Evolutionary conservation across 1,140 invertebrate species (phyloP).

Genomic region (Lepidotrigona ventralis): DNA sequence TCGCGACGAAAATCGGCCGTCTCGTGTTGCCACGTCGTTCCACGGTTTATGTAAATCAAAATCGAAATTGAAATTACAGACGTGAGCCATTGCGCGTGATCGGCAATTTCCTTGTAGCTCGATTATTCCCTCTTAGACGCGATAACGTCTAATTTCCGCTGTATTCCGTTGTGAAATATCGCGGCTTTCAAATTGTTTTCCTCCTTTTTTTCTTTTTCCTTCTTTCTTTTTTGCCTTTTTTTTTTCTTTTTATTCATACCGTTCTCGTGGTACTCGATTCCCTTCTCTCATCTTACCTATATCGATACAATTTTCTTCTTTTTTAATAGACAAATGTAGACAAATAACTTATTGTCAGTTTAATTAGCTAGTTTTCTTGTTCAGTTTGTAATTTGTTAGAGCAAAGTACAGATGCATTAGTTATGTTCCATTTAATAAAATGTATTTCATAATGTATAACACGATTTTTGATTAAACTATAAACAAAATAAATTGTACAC

Average conservation of each 20-base stretch:
- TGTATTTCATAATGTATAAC: not conserved
- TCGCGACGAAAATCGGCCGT: not conserved
- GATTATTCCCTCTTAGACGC: not conserved
- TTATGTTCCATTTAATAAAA: too few relatives aligned
- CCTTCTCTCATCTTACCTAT: too few relatives aligned
- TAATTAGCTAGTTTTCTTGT: too few relatives aligned
- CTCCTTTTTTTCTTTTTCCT: not conserved
- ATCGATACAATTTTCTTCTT: too few relatives aligned
- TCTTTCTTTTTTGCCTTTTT: not conserved
- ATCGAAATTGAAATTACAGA: not conserved
- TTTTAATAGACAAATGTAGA: too few relatives aligned
- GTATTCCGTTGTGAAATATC: too few relatives aligned
- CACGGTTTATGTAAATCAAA: constrained; percentile 25
- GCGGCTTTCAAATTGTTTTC: not conserved
- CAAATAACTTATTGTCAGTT: too few relatives aligned
- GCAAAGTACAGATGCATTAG: too few relatives aligned
- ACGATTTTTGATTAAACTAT: not conserved
- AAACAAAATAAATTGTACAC: too few relatives aligned
- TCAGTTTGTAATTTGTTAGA: too few relatives aligned
- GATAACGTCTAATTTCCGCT: not conserved
- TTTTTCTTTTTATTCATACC: too few relatives aligned
- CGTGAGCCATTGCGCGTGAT: not conserved
- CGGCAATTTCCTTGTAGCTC: not conserved
- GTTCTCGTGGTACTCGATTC: too few relatives aligned
- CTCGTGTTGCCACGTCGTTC: not conserved